A percentile compares a stretch with the other conserved stretches of the same genome.
These are phyloP conservation scores for Gouania willdenowi DNA, from an alignment of 2,797 vertebrate species.

Conservation along the genomic window DNA sequence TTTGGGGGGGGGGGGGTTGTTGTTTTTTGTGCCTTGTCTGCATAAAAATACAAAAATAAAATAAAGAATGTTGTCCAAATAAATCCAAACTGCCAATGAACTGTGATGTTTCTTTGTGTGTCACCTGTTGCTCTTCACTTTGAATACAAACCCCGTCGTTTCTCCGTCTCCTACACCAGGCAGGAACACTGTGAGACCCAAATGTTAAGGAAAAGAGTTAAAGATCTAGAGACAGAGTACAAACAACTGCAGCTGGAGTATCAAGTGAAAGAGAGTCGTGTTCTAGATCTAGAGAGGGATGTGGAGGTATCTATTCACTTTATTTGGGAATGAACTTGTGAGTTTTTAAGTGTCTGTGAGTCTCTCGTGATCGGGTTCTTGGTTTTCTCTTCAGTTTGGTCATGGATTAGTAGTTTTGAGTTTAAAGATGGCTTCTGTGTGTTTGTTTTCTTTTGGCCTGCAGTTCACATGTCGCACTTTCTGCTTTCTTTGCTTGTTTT, in stretches of 20 bases:
- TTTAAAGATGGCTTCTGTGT: constrained; percentile 4
- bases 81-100: constrained; percentile 10
- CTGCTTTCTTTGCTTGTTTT: constrained; percentile 20
- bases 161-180: constrained; percentile 69
- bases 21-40: too few relatives aligned
- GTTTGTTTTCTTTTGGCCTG: constrained; percentile 27
- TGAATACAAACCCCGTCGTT: constrained; percentile 39
- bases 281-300: constrained; percentile 80
- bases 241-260: constrained; percentile 82
- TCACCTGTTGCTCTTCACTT: constrained; percentile 25
- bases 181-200: constrained; percentile 81
- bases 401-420: constrained; percentile 24
- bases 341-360: constrained; percentile 54
- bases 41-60: too few relatives aligned
- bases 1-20: too few relatives aligned
- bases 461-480: constrained; percentile 31
- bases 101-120: constrained; percentile 45
- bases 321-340: constrained; percentile 63
- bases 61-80: neutral
- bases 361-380: constrained; percentile 41
- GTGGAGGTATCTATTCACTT: constrained; percentile 75
- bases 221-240: constrained; percentile 83
- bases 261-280: constrained; percentile 78
- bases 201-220: constrained; percentile 82
- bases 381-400: constrained; percentile 42